phyloP scores from a whole-genome alignment of 2,888 invertebrate genomes.

The Encarsia formosa region DNA sequence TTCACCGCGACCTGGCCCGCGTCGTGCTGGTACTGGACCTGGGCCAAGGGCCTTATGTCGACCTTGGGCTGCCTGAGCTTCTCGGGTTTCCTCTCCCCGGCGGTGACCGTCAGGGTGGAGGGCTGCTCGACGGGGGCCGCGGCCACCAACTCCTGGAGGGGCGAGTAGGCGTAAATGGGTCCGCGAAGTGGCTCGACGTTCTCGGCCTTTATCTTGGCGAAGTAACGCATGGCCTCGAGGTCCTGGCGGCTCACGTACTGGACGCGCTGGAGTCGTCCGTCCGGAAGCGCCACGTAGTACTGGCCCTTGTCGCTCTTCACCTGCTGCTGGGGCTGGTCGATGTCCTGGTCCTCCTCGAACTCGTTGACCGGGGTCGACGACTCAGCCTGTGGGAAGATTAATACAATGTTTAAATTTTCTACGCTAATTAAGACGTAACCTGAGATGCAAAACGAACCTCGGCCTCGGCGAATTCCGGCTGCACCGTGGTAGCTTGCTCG shows the following conservation, averaged over 20 bases:
- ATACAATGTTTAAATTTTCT: not conserved
- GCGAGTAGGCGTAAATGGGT: conserved; percentile 57
- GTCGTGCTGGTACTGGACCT: conserved; percentile 41
- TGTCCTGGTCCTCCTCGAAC: conserved; percentile 42
- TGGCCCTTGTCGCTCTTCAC: conserved; percentile 52
- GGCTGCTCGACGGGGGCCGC: conserved; percentile 29
- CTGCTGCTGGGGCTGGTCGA: conserved; percentile 34
- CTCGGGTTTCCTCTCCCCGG: conserved; percentile 27
- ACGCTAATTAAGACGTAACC: not conserved
- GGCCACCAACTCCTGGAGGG: conserved; percentile 44
- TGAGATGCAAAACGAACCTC: conserved; percentile 34
- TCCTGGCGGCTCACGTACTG: conserved; percentile 58
- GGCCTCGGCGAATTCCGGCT: conserved; percentile 38
- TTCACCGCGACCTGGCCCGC: conserved; percentile 13
- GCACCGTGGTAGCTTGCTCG: conserved; percentile 45
- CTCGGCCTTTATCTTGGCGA: conserved; percentile 61
- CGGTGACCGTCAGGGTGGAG: not conserved
- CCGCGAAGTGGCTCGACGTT: conserved; percentile 62
- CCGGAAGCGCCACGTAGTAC: conserved; percentile 64
- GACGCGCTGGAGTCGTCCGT: conserved; percentile 61
- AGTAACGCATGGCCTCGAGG: conserved; percentile 60
- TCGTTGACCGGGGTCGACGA: conserved; percentile 44
- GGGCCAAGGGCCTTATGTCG: conserved; percentile 41
- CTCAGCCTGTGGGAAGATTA: conserved; percentile 33
- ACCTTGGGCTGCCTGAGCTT: conserved; percentile 33